Base-by-base conservation (phyloP, 2,888 invertebrate genomes). In the Ceraclea dissimilis region DNA sequence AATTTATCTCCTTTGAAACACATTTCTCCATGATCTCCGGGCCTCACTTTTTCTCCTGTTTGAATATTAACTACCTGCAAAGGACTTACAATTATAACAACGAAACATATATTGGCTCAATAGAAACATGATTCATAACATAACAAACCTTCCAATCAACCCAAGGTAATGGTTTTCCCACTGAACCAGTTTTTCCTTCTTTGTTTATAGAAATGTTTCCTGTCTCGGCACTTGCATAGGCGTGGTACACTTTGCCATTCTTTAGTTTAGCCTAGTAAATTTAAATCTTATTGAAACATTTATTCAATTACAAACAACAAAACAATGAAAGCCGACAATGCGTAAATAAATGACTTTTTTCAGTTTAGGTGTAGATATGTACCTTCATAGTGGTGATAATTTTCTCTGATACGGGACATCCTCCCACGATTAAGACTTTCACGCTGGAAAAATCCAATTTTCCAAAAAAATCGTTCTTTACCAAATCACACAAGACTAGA, bases 11-110 rank as follows among this genome's bases (percentile, higher is more conserved):
- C 47, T 39, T 60, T 58, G 13, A 80, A 66, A 59, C 75, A 78
- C 10, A 81, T 57, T 65, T 83, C 83, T 1, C 83, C 82, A 17
- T 69, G 68, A 66, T 82, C 66, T 57, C 73, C 69, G 1, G 70
- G 67, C 2, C 71, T 76, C 16, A 83, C 64, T 11, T 69, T 65
- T 64, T 73, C 65, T 34, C 73, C n/a, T n/a, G n/a, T n/a, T n/a
- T n/a, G n/a, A n/a, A n/a, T n/a, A n/a, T n/a, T n/a, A n/a, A n/a
- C n/a, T n/a, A n/a, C n/a, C n/a, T n/a, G n/a, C n/a, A n/a, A n/a
- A n/a, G n/a, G n/a, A 50, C 8, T n/a, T n/a, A n/a, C n/a, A n/a
- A n/a, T n/a, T n/a, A 48, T 48, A 20, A n/a, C n/a, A n/a, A n/a
- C n/a, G n/a, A n/a, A n/a, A 33, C 33, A 33, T 13, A 33, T 10